phyloP scores from a whole-genome alignment of 2,797 vertebrate species.

The Lepus townsendii region DNA sequence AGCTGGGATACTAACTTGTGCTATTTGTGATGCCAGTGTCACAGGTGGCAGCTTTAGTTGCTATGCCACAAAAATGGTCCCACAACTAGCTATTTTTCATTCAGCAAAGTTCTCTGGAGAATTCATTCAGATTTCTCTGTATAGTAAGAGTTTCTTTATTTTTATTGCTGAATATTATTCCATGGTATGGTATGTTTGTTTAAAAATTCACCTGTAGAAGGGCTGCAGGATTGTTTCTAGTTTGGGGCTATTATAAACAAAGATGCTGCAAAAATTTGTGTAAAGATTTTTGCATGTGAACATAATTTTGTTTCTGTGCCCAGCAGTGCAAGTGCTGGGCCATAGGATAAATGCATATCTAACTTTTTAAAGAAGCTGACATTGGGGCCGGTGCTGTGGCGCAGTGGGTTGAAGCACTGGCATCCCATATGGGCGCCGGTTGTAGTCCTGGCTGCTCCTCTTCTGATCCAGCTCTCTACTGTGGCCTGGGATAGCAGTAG shows the following conservation, averaged over 20 bases:
- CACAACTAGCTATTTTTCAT: background rate
- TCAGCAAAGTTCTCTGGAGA: background rate
- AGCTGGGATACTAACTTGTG: no score
- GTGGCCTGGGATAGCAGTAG: no score
- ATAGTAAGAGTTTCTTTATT: background rate
- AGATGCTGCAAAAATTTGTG: background rate
- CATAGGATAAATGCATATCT: background rate
- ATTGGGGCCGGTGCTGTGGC: no score
- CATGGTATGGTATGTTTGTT: background rate
- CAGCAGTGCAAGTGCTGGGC: background rate
- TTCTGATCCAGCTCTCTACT: no score
- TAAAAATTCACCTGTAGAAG: conserved; percentile 17
- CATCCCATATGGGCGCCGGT: no score
- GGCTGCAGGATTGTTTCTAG: background rate
- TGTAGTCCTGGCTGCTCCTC: no score
- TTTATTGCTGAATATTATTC: background rate
- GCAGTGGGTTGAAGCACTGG: no score
- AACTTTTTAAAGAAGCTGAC: background rate
- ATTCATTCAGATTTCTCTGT: background rate
- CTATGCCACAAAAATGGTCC: no score
- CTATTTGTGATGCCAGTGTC: no score
- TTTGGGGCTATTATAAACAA: background rate
- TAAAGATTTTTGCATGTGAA: background rate
- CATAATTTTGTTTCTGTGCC: background rate
- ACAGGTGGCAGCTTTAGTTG: no score